phyloP scores from a whole-genome alignment of 1,140 invertebrate species.

The Palaemon carinicauda region DNA sequence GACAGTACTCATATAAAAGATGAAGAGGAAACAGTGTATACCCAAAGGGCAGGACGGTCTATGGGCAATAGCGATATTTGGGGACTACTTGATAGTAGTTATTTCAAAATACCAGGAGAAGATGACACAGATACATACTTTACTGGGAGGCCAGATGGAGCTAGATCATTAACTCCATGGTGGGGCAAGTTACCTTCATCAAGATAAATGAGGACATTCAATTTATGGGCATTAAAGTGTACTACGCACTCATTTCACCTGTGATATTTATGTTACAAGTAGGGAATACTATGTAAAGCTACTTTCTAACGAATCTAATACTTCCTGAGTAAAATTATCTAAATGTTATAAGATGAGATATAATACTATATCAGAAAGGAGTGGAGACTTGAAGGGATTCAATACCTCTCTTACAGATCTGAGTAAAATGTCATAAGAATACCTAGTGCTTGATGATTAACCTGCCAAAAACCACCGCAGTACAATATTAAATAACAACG shows the following conservation, averaged over 20 bases:
- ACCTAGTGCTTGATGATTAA: too few species aligned
- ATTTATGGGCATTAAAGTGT: neutral
- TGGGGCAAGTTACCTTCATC: conserved; percentile 5
- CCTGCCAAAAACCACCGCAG: too few species aligned
- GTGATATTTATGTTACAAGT: neutral
- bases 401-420: too few species aligned
- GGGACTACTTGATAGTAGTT: neutral
- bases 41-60: conserved; percentile 20
- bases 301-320: too few species aligned
- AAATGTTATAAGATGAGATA: too few species aligned
- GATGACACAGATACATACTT: neutral
- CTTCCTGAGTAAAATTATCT: too few species aligned
- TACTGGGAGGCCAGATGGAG: conserved; percentile 33
- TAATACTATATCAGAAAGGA: too few species aligned
- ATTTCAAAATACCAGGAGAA: conserved; percentile 4
- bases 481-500: too few species aligned
- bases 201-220: neutral
- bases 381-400: too few species aligned
- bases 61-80: conserved; percentile 30
- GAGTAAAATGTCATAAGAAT: too few species aligned
- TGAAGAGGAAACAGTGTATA: neutral
- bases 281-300: too few species aligned
- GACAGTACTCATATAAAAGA: neutral
- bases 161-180: conserved; percentile 16
- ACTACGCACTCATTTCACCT: neutral